Conservation (phyloP, 2,888 invertebrate species). For the Himalopsyche anomala region DNA sequence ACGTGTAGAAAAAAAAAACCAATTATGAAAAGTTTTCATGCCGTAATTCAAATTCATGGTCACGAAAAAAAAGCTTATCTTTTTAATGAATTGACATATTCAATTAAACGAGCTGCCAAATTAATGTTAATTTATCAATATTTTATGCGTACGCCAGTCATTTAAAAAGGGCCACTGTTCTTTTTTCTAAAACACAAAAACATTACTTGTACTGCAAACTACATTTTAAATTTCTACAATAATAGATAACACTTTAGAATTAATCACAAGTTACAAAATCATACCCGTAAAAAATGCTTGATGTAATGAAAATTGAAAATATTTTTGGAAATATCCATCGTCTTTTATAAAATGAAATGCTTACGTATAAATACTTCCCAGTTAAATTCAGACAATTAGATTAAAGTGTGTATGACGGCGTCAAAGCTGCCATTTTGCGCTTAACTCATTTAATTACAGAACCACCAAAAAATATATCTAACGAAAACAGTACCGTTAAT, state of each 20-base stretch:
- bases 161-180: not conserved
- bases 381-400: not conserved
- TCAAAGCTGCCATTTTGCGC: too few relatives aligned
- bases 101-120: too few relatives aligned
- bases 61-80: too few relatives aligned
- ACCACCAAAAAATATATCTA: too few relatives aligned
- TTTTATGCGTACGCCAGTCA: not conserved
- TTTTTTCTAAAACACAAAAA: not conserved
- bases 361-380: not conserved
- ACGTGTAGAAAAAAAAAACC: too few relatives aligned
- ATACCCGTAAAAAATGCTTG: not conserved
- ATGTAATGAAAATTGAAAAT: not conserved
- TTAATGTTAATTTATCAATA: not conserved
- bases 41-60: too few relatives aligned
- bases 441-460: too few relatives aligned
- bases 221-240: not conserved
- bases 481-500: too few relatives aligned
- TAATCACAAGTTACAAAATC: slow-evolving; percentile 13
- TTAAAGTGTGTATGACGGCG: not conserved
- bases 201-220: not conserved
- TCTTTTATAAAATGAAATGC: not conserved
- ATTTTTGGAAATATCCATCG: not conserved
- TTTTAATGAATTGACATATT: too few relatives aligned
- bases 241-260: not conserved
- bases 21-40: too few relatives aligned